Percentiles rank a stretch among this genome's conserved stretches.
phyloP scores from a whole-genome alignment of 2,113 vertebrate genomes.

The Upupa epops region DNA sequence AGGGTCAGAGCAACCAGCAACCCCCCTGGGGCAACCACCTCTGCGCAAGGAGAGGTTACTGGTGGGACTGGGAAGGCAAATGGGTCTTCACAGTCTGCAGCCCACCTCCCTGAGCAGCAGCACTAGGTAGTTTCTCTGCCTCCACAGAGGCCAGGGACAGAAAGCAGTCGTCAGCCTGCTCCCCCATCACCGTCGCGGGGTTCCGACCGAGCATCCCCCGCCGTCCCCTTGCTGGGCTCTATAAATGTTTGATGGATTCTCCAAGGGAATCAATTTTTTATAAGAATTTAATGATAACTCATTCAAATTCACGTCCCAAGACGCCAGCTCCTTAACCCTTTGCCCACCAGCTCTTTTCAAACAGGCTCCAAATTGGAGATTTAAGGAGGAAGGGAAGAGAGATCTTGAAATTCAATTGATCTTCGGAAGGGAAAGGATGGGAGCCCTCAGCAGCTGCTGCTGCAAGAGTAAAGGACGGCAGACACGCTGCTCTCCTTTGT shows the following conservation, averaged over 20 bases:
- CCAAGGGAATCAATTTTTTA: slow-evolving; percentile 76
- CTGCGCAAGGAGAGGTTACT: not conserved
- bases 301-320: slow-evolving; percentile 58
- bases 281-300: slow-evolving; percentile 74
- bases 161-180: not conserved
- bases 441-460: not conserved
- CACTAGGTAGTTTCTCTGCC: too few relatives aligned
- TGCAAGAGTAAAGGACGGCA: not conserved
- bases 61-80: not conserved
- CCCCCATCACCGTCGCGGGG: not conserved
- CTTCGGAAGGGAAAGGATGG: not conserved
- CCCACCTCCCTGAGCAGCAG: not conserved
- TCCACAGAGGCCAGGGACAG: not conserved
- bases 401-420: not conserved
- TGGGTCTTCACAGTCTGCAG: fast-evolving
- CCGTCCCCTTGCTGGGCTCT: slow-evolving; percentile 66
- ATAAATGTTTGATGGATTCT: slow-evolving; percentile 75
- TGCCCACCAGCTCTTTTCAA: not conserved
- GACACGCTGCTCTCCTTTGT: fast-evolving
- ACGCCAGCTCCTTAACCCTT: slow-evolving; percentile 72
- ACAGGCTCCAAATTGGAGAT: not conserved
- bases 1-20: too few relatives aligned
- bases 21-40: not conserved
- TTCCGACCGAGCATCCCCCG: not conserved
- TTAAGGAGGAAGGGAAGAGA: not conserved